These are phyloP conservation scores for Corythornis madagascariensis DNA, from an alignment of 2,113 vertebrate genomes.

Conservation along the genomic window DNA sequence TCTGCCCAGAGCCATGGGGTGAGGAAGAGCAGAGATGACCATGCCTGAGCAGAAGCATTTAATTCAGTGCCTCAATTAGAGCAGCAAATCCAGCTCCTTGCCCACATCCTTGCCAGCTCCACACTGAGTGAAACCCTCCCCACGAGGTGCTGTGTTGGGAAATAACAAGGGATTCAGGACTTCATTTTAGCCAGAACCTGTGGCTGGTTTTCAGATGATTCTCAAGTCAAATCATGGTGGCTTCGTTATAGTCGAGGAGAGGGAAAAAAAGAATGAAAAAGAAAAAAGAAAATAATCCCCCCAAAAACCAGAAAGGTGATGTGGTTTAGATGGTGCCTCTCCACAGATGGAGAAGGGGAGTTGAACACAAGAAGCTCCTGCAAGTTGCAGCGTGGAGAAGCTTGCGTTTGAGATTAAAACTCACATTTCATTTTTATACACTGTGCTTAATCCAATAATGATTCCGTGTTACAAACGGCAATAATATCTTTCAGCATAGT, in stretches of 20 bases:
- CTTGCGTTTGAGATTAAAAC: constrained; percentile 82
- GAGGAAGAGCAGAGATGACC: background rate
- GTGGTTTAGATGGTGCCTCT: background rate
- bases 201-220: background rate
- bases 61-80: background rate
- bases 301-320: rapidly evolving
- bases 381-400: background rate
- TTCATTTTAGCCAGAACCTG: background rate
- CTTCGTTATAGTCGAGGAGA: background rate
- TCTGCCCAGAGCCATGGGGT: background rate
- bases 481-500: constrained; percentile 94
- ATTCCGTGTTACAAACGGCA: constrained; percentile 91
- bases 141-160: background rate
- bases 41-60: rapidly evolving
- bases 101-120: background rate
- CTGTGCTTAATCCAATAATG: constrained; percentile 96
- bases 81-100: background rate
- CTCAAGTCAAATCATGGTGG: rapidly evolving
- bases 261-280: no score
- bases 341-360: background rate
- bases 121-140: rapidly evolving
- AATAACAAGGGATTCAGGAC: background rate
- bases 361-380: constrained; percentile 13
- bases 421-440: constrained; percentile 93
- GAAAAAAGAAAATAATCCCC: no score